These are phyloP conservation scores for Schizopygopsis pylzovi DNA, from an alignment of 2,797 vertebrate species.

Conservation along the genomic window DNA sequence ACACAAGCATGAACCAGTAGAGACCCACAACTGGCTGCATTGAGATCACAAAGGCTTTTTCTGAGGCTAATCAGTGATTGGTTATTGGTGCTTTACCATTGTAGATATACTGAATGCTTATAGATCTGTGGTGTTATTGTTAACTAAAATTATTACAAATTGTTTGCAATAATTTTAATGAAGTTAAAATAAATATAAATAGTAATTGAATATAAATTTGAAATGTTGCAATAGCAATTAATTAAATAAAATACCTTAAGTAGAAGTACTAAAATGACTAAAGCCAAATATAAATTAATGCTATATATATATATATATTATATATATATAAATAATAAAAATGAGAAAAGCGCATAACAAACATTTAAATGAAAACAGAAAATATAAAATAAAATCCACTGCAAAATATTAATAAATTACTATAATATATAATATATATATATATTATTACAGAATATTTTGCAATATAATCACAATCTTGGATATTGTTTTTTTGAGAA, in stretches of 20 bases:
- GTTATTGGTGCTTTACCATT: background rate
- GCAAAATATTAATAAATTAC: background rate
- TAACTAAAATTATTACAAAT: background rate
- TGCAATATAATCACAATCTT: background rate
- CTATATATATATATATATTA: too few relatives aligned
- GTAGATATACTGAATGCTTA: background rate
- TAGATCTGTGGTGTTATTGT: background rate
- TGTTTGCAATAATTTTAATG: background rate
- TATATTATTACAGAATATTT: background rate
- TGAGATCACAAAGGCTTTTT: background rate
- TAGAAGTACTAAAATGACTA: background rate
- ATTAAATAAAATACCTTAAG: background rate
- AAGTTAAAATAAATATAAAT: background rate
- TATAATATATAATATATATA: background rate
- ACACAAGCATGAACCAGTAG: background rate
- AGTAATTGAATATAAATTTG: too few relatives aligned
- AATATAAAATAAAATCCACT: background rate
- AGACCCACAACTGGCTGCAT: background rate
- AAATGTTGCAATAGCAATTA: background rate
- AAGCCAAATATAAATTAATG: background rate
- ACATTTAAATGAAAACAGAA: background rate
- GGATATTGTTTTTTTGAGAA: background rate
- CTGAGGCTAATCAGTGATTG: background rate
- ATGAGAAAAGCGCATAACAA: background rate
- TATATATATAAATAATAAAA: background rate